A percentile compares a stretch with the other conserved stretches of the same genome.
These are phyloP conservation scores for Poeciliopsis retropinna DNA, from an alignment of 2,113 vertebrate genomes.

Conservation along the genomic window DNA sequence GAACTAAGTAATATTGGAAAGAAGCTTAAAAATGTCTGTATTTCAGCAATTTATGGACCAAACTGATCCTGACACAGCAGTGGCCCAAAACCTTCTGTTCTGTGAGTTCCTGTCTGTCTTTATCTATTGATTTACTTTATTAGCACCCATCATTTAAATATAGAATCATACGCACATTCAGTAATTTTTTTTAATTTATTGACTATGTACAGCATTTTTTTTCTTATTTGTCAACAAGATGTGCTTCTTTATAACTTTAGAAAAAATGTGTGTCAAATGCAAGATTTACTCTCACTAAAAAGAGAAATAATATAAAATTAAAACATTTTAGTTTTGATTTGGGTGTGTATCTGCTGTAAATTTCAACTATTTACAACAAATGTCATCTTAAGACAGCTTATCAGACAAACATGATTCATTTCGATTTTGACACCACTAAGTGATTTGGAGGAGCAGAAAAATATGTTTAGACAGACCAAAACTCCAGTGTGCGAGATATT, in stretches of 20 bases:
- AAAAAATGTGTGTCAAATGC: too few species aligned
- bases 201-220: too few species aligned
- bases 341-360: too few species aligned
- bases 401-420: background rate
- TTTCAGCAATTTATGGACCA: slow-evolving; percentile 78
- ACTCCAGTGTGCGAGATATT: background rate
- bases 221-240: too few species aligned
- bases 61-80: slow-evolving; percentile 81
- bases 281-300: too few species aligned
- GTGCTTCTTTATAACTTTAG: too few species aligned
- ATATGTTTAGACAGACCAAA: background rate
- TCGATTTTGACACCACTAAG: too few species aligned
- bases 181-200: background rate
- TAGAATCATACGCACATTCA: background rate
- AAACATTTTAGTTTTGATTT: too few species aligned
- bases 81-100: slow-evolving; percentile 81
- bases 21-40: background rate
- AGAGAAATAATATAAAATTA: too few species aligned
- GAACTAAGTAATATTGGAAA: background rate
- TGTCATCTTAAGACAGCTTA: background rate
- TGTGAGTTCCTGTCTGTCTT: slow-evolving; percentile 57
- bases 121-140: background rate
- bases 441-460: too few species aligned
- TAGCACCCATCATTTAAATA: background rate
- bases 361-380: background rate